Percentiles rank a stretch among this genome's conserved stretches.
These are phyloP conservation scores for Sebastes fasciatus DNA, from an alignment of 2,113 vertebrate species.

Conservation along the genomic window DNA sequence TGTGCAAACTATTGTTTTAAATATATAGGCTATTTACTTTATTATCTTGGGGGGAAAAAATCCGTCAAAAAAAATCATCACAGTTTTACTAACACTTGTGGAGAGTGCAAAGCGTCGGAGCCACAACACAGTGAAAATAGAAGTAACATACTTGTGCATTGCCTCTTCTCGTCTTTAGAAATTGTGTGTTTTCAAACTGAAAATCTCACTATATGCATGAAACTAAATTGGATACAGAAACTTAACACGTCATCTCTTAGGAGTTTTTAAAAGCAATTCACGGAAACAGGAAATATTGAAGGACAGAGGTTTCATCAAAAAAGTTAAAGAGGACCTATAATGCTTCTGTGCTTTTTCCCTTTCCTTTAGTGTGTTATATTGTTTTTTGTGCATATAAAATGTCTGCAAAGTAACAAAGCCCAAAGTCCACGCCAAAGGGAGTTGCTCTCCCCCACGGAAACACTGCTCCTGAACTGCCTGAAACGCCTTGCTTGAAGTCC, in stretches of 20 bases:
- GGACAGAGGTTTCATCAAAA: not conserved
- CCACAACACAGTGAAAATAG: not conserved
- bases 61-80: no score
- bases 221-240: not conserved
- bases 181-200: not conserved
- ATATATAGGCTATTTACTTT: not conserved
- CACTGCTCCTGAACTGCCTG: no score
- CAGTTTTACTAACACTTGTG: not conserved
- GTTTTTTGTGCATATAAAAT: no score
- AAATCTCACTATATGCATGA: not conserved
- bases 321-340: no score
- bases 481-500: no score
- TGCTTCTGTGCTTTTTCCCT: no score
- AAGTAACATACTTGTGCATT: not conserved
- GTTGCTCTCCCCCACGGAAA: no score
- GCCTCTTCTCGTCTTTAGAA: not conserved
- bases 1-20: not conserved
- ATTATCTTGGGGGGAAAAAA: not conserved
- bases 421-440: no score
- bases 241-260: not conserved
- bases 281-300: not conserved
- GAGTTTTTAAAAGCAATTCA: not conserved
- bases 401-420: no score
- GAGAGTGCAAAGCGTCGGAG: not conserved
- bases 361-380: no score